phyloP scores from a whole-genome alignment of 2,797 vertebrate genomes.

The Margarornis squamiger region DNA sequence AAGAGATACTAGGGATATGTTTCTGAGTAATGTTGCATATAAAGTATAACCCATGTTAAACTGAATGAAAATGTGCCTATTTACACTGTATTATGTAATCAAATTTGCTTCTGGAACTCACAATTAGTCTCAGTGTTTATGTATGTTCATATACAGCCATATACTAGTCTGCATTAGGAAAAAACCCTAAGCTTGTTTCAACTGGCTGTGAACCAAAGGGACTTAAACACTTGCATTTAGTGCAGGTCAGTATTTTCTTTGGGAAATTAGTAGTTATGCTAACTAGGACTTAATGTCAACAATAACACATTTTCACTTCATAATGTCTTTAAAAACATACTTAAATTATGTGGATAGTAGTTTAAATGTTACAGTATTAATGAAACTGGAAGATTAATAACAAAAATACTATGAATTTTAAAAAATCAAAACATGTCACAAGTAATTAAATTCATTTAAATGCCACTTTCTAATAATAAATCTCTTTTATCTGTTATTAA shows the following conservation, averaged over 20 bases:
- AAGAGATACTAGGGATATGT: background rate
- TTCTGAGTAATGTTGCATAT: background rate
- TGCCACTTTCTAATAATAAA: background rate
- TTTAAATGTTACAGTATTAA: background rate
- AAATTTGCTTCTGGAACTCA: background rate
- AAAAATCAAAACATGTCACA: background rate
- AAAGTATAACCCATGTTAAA: background rate
- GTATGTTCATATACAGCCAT: background rate
- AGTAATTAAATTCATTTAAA: background rate
- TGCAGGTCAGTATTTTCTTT: background rate
- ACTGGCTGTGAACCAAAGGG: background rate
- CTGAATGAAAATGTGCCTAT: background rate
- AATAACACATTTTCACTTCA: background rate
- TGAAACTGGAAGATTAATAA: background rate
- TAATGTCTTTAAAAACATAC: background rate
- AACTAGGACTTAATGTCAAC: background rate
- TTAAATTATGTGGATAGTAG: background rate
- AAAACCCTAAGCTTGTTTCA: background rate
- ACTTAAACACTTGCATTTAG: background rate
- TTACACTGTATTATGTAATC: background rate
- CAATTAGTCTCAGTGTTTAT: background rate
- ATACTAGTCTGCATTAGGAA: background rate
- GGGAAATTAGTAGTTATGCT: background rate
- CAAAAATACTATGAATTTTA: background rate
- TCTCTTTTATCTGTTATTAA: background rate